Evolutionary conservation across 1,140 invertebrate genomes (phyloP), one percentile per base, ranked within the genome.

Genomic region (Meloidogyne hapla): DNA sequence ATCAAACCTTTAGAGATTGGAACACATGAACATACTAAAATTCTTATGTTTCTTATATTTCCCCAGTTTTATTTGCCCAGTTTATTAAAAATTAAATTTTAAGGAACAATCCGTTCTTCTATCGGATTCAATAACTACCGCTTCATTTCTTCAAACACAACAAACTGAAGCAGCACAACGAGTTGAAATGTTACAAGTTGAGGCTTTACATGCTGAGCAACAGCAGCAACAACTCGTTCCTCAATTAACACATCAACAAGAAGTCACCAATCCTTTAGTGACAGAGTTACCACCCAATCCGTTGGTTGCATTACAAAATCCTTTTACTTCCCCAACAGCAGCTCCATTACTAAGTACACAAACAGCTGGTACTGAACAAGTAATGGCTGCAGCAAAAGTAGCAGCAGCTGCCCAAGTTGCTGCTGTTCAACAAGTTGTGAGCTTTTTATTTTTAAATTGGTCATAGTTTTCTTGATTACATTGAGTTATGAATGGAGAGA

Each of bases 351-450:
- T 75, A 15, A 67, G 56, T 74, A 26, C 72, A 40, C 62, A 48
- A 78, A 42, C 75, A 77, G 33, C 76, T 38, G 33, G 56, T 48
- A 4, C 62, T 15, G 76, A 40, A 18, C 76, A 77, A 42, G 75
- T 77, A 5, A 67, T 75, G 10, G 76, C 76, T 12, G 72, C 65
- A 28, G 42, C 75, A 8, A 56, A 75, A 68, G 40, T 75, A 21
- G 74, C 75, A n/a, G 75, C 67, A 0, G 75, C 75, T 23, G 75
- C 75, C n/a, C 65, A 67, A 62, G 75, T 66, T 1, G 69, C 68
- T 21, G 75, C 71, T 23, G 71, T 73, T 2, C 71, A 73, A 63
- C 71, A 61, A 40, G 71, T 64, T 61, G 71, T 73, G 25, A 21
- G 71, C 18, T 64, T 9, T 26, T n/a, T 15, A 1, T 6, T 2